Conservation (phyloP, 2,888 invertebrate genomes). For the Pyrrhia umbra region DNA sequence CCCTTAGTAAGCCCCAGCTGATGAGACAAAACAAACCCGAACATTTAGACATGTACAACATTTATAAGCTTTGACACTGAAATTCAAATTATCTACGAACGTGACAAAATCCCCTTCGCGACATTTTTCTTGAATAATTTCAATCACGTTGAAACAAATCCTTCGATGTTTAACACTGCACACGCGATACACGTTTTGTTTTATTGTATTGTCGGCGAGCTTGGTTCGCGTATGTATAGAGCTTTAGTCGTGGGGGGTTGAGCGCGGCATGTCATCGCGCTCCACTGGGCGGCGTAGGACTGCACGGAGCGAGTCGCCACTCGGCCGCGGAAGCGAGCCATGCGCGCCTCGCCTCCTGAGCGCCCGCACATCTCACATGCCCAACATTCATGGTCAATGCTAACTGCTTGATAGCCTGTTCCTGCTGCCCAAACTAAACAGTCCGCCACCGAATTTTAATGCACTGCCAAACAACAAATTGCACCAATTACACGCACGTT, state of each 20-base stretch:
- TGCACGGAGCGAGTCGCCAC: conserved; percentile 68
- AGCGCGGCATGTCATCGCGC: conserved; percentile 82
- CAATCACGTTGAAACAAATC: conserved; percentile 63
- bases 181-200: conserved; percentile 68
- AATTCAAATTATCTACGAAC: conserved; percentile 83
- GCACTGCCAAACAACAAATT: conserved; percentile 54
- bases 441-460: conserved; percentile 53
- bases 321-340: conserved; percentile 63
- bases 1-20: conserved; percentile 67
- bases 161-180: conserved; percentile 68
- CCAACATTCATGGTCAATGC: conserved; percentile 82
- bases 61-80: conserved; percentile 83
- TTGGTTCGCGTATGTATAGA: conserved; percentile 63
- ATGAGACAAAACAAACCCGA: conserved; percentile 64
- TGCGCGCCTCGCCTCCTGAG: conserved; percentile 67
- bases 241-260: conserved; percentile 66
- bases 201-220: conserved; percentile 51
- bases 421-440: conserved; percentile 65
- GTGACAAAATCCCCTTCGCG: conserved; percentile 76
- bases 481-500: conserved; percentile 55
- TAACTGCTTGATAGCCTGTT: conserved; percentile 69
- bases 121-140: conserved; percentile 71
- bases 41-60: conserved; percentile 78
- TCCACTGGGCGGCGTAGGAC: conserved; percentile 78
- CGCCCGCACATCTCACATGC: conserved; percentile 57